These are phyloP conservation scores for Elysia crispata DNA, from an alignment of 2,888 invertebrate species.

Conservation along the genomic window DNA sequence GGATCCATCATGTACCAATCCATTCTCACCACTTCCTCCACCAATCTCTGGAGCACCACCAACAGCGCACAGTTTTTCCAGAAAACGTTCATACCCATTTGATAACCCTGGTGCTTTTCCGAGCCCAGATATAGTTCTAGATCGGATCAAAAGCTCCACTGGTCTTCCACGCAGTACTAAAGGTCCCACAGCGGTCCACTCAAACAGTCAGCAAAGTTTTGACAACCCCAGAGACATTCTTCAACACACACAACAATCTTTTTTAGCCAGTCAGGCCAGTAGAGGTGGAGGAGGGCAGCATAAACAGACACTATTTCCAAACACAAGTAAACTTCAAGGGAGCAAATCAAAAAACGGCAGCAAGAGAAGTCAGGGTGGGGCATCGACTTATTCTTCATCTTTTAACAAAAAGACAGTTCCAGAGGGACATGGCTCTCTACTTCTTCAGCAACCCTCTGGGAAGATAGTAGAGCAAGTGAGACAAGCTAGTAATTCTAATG, in stretches of 20 bases:
- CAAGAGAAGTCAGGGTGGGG: too few species aligned
- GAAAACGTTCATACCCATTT: slow-evolving; percentile 43
- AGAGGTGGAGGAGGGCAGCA: neutral
- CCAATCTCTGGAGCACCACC: slow-evolving; percentile 26
- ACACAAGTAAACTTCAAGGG: too few species aligned
- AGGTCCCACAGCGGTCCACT: neutral
- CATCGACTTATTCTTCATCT: too few species aligned
- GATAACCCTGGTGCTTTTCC: slow-evolving; percentile 44
- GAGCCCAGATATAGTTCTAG: slow-evolving; percentile 51
- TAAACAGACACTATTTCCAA: neutral
- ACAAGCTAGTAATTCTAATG: slow-evolving; percentile 30
- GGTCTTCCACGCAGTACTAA: slow-evolving; percentile 43
- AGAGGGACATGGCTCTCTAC: too few species aligned
- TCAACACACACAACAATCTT: slow-evolving; percentile 36
- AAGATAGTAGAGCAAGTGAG: neutral
- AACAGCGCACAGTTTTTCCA: slow-evolving; percentile 17
- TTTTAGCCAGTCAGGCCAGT: slow-evolving; percentile 20
- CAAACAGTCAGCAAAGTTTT: slow-evolving; percentile 30
- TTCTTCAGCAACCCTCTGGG: too few species aligned
- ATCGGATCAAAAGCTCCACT: slow-evolving; percentile 49
- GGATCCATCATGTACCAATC: slow-evolving; percentile 42
- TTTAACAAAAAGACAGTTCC: too few species aligned
- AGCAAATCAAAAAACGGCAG: too few species aligned
- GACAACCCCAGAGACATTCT: slow-evolving; percentile 46
- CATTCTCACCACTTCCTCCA: slow-evolving; percentile 28